Conservation (phyloP, 2,888 invertebrate genomes). For the Pandemis heparana region DNA sequence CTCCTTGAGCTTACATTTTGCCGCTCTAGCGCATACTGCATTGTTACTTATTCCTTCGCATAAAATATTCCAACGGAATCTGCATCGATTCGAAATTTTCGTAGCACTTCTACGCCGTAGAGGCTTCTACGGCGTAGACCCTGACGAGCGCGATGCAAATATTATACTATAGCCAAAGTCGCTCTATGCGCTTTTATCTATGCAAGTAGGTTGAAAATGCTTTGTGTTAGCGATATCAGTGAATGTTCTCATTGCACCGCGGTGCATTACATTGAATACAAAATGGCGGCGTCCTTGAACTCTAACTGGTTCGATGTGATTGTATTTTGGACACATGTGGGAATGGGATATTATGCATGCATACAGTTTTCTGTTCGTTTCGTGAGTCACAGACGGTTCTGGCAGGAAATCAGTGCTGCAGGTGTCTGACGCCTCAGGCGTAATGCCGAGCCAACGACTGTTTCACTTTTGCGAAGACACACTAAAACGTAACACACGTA, state of each 20-base stretch:
- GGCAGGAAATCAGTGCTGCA: too few species aligned
- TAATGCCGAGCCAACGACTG: too few species aligned
- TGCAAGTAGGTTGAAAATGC: background rate
- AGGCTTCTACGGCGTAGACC: conserved; percentile 33
- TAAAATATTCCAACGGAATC: background rate
- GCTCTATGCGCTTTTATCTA: background rate
- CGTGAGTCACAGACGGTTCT: too few species aligned
- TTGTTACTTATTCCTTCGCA: background rate
- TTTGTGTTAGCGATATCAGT: background rate
- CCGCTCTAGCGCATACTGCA: background rate
- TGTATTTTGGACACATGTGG: conserved; percentile 20
- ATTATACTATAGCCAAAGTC: background rate
- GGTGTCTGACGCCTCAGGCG: too few species aligned
- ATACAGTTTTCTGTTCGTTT: conserved; percentile 7
- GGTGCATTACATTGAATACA: conserved; percentile 2
- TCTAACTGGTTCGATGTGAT: background rate
- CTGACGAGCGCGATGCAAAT: background rate
- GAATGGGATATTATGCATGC: conserved; percentile 10
- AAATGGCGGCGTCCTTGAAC: conserved; percentile 14
- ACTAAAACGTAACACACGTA: too few species aligned
- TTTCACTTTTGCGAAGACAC: too few species aligned
- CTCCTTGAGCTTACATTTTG: background rate
- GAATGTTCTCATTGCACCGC: conserved; percentile 4
- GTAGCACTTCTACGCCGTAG: conserved; percentile 43
- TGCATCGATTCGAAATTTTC: conserved; percentile 19